Base-by-base conservation (phyloP, 2,888 invertebrate genomes). In the Rugalucina vietnamica region DNA sequence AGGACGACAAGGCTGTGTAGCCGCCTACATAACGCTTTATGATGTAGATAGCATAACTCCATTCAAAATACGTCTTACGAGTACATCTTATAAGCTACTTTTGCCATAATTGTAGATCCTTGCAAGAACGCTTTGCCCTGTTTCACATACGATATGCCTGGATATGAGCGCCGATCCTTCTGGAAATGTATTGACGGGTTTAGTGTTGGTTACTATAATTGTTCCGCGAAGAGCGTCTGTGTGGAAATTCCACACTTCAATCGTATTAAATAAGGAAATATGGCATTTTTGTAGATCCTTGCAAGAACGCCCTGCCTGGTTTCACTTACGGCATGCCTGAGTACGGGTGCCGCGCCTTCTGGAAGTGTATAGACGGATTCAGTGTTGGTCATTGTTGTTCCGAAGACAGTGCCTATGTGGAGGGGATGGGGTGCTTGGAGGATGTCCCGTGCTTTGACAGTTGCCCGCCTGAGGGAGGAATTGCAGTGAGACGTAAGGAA, bases 361-460 rank as follows among this genome's bases (percentile, higher is more conserved):
- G 90, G 90, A 83, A 89, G 75, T 93, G 93, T 81, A 81, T 89
- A 10, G 86, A 88, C 27, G 82, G 90, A 10, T 89, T 87, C 71
- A 92, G 92, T 49, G 85, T 90, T 18, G 91, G 90, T n/a, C 84
- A 88, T 29, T 93, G 93, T 77, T 93, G 93, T 70, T 89, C 91
- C 27, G 43, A 70, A 3, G 91, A 90, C 0, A 88, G 89, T 43
- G 86, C 89, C 18, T 93, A 91, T 72, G 82, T 91, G 50, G 85
- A 88, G 43, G 88, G 88, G 4, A 85, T 88, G 82, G 92, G 91
- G 0, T 93, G 93, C 81, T 75, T 91, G 60, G 82, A 86, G 34
- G 90, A 90, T 71, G 76, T 85, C 39, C 70, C 82, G 1, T 93
- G 93, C 74, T 82, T 57, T 0, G 87, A 90, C 18, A 82, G 86